Evolutionary conservation across 53 echinoderm and acorn worm species (phyloP).

Genomic region (Echinometra lucunter): DNA sequence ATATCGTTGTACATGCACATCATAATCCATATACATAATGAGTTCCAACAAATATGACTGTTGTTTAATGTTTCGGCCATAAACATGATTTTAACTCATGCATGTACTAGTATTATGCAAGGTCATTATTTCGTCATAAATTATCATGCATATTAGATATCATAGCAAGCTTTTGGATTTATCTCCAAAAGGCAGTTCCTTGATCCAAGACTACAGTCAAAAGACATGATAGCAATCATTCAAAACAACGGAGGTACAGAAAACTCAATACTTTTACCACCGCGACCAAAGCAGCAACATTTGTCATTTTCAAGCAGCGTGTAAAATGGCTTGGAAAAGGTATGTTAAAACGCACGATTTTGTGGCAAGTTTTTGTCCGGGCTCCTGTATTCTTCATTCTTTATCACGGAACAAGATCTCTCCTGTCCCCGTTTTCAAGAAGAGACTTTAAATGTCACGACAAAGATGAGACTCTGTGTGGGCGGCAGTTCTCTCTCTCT

Average conservation of each 20-base stretch:
- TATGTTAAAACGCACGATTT: neutral
- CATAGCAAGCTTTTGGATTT: neutral
- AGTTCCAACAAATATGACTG: too few species aligned
- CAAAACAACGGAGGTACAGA: neutral
- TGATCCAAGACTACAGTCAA: neutral
- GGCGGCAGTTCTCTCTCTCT: neutral
- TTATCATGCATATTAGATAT: neutral
- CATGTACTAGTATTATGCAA: too few species aligned
- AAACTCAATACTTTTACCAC: neutral
- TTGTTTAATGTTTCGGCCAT: too few species aligned
- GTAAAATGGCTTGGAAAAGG: neutral
- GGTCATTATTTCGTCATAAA: neutral
- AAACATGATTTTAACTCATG: too few species aligned
- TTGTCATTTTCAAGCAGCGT: neutral
- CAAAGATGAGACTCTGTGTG: constrained; percentile 19
- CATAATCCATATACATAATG: too few species aligned
- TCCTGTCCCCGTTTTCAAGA: constrained; percentile 4
- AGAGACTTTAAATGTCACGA: constrained; percentile 43
- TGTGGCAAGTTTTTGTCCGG: neutral
- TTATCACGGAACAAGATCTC: constrained; percentile 42
- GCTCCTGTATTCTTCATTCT: neutral
- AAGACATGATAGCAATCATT: neutral
- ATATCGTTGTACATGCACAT: too few species aligned
- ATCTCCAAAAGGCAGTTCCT: neutral
- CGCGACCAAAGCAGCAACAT: neutral